phyloP scores from a whole-genome alignment of 1,140 invertebrate species.

The Archegozetes longisetosus region DNA sequence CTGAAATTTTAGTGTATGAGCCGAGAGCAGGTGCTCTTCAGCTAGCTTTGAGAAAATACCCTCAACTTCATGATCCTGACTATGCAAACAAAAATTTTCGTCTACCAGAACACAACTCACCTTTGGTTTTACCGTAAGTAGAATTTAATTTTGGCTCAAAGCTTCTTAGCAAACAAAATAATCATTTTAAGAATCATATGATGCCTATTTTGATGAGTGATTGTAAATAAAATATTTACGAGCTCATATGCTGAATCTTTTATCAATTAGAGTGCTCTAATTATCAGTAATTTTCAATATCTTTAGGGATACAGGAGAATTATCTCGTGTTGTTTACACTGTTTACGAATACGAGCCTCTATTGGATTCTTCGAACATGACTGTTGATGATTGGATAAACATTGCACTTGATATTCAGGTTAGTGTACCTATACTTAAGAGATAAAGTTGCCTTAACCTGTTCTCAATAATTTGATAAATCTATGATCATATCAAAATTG shows the following conservation, averaged over 20 bases:
- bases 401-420: constrained; percentile 81
- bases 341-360: constrained; percentile 73
- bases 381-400: constrained; percentile 68
- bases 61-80: constrained; percentile 52
- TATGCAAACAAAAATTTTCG: constrained; percentile 39
- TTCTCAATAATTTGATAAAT: no score
- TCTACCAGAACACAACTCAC: constrained; percentile 30
- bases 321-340: constrained; percentile 51
- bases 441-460: not conserved
- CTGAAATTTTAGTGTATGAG: constrained; percentile 44
- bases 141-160: no score
- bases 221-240: no score
- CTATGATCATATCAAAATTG: no score
- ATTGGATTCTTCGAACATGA: constrained; percentile 85
- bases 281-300: constrained; percentile 11
- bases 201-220: no score
- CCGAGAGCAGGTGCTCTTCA: constrained; percentile 44
- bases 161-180: no score
- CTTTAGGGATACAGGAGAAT: constrained; percentile 30
- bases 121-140: constrained; percentile 48
- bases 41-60: constrained; percentile 41
- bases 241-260: no score
- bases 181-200: no score
- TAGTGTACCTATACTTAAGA: constrained; percentile 14
- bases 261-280: not conserved